Conservation (phyloP, 2,888 invertebrate genomes). For the Hylaea fasciaria region DNA sequence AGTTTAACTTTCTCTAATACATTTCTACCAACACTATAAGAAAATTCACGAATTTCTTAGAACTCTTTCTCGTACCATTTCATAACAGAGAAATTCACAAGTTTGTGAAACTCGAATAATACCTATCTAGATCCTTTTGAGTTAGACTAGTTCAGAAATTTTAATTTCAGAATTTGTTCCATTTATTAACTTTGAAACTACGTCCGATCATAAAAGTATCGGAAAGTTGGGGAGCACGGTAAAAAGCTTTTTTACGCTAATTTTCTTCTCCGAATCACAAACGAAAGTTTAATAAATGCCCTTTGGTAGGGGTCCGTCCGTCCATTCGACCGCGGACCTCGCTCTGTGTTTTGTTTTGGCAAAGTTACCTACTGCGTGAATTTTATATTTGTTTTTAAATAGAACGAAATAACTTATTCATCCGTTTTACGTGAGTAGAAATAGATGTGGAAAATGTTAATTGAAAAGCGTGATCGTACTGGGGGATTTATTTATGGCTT, state of each 20-base stretch:
- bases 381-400: constrained; percentile 33
- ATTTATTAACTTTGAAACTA: constrained; percentile 37
- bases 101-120: constrained; percentile 9
- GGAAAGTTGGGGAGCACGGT: constrained; percentile 23
- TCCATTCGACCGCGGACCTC: constrained; percentile 33
- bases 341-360: constrained; percentile 32
- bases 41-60: constrained; percentile 13
- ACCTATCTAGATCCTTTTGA: background rate
- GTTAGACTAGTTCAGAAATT: constrained; percentile 16
- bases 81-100: constrained; percentile 4
- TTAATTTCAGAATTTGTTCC: constrained; percentile 28
- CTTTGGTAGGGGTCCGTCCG: constrained; percentile 54
- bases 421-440: constrained; percentile 10
- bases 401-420: constrained; percentile 32
- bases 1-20: constrained; percentile 12
- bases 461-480: constrained; percentile 3
- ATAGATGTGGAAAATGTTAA: constrained; percentile 13
- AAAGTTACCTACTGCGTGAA: constrained; percentile 21
- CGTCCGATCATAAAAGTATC: constrained; percentile 30
- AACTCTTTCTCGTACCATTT: constrained; percentile 2
- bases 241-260: constrained; percentile 47
- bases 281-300: constrained; percentile 51
- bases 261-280: constrained; percentile 52
- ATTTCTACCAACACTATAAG: constrained; percentile 10
- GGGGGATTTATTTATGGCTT: constrained; percentile 1